Base-by-base conservation (phyloP, 92 coral and sea anemone species). In the Galaxea fascicularis region DNA sequence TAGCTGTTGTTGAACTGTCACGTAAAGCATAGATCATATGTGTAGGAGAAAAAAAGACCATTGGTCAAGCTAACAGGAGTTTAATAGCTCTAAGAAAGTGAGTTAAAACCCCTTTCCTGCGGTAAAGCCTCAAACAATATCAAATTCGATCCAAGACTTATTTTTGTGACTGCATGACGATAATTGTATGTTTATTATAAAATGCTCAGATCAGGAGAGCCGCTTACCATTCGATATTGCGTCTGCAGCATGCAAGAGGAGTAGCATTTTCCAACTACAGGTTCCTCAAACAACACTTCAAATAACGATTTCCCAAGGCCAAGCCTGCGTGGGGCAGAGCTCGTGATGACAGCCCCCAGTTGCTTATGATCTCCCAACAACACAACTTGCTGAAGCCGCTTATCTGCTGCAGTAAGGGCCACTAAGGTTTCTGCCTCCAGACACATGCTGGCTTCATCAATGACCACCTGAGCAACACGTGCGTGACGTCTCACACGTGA, bases 391-490 rank as follows among this genome's bases (percentile, higher is more conserved):
- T 82, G 62, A 82, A 95, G 93, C 82, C 67, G 90, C 92, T 82
- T 89, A 77, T 93, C 92, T 79, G 92, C 95, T 35, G 93, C 79
- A 65, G 77, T 84, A 46, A 94, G 87, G 44, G 95, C 90, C 62
- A 94, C 95, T 51, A 96, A 77, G 54, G 92, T 82, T 65, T 94
- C 98, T 1, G 98, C 91, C 69, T 96, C 98, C 35, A 85, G 85
- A 78, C 96, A 96, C 94, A 86, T 91, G 79, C 93, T 95, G 66
- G 96, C 91, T 71, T 96, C 98, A 69, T 96, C 98, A 21, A 96
- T 92, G 66, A 96, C 90, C 81, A 90, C 87, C 75, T 96, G 98
- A 74, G 84, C 53, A 27, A 92, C 73, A 25, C 83, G 85, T 39
- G 91, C 90, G 67, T 86, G 89, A 51, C 87, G 92, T 71, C 90